Percentiles rank a stretch among this genome's conserved stretches.
These are phyloP conservation scores for Anguilla rostrata DNA, from an alignment of 2,113 vertebrate species.

Conservation along the genomic window DNA sequence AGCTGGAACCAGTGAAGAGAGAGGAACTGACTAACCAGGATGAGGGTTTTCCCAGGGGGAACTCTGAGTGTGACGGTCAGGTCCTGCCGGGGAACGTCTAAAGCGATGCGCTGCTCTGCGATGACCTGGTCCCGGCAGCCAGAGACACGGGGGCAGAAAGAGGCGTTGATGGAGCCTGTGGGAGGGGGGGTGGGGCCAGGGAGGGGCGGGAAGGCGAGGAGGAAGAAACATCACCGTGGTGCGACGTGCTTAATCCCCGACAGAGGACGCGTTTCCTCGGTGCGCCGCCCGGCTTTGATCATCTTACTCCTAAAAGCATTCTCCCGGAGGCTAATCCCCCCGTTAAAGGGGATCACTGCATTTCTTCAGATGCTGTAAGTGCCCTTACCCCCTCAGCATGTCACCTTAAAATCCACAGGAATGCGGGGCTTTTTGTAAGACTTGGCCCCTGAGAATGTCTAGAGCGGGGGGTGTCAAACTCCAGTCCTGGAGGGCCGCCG, in stretches of 20 bases:
- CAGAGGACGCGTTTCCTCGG: background rate
- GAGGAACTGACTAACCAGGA: slow-evolving; percentile 71
- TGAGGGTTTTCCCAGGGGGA: slow-evolving; percentile 74
- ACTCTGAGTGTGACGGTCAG: slow-evolving; percentile 74
- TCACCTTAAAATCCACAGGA: background rate
- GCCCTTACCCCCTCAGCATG: background rate
- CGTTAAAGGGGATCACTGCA: slow-evolving; percentile 23
- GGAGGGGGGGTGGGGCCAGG: background rate
- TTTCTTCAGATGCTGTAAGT: background rate
- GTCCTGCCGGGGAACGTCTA: slow-evolving; percentile 68
- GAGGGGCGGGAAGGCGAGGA: background rate
- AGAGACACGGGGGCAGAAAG: slow-evolving; percentile 82
- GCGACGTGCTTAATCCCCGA: background rate
- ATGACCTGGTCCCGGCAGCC: slow-evolving; percentile 82
- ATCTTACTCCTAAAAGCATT: slow-evolving; percentile 24
- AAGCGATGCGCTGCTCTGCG: slow-evolving; percentile 68
- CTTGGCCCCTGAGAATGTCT: background rate
- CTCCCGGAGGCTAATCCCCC: slow-evolving; percentile 33
- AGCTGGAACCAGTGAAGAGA: background rate
- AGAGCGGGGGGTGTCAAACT: too few relatives aligned
- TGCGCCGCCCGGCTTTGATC: slow-evolving; percentile 36
- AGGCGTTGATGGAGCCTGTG: slow-evolving; percentile 78
- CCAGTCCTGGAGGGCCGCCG: too few relatives aligned
- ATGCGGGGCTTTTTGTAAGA: background rate
- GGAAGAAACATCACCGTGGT: background rate